Evolutionary conservation across 2,888 invertebrate genomes (phyloP), one percentile per base, ranked within the genome.

Genomic region (Brenthis hecate): DNA sequence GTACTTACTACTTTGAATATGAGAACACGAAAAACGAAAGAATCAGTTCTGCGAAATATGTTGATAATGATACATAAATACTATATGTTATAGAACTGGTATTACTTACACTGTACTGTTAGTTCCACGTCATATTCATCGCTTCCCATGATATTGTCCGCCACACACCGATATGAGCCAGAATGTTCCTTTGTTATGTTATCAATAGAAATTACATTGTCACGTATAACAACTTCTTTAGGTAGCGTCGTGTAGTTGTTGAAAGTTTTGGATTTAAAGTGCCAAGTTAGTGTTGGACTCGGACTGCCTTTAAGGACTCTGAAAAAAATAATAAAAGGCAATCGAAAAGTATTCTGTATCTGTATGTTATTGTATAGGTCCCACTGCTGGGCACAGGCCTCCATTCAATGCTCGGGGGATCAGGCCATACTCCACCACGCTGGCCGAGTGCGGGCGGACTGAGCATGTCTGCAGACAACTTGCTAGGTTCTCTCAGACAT

Each of bases 241-340:
- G 80, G 78, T 1, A 84, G 68, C 11, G 66, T 51, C 1, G 71
- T 61, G 57, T 81, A 87, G 11, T 77, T 66, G 11, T 71, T 65
- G 0, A 77, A 67, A 0, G 68, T 56, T 1, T 63, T 54, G 1
- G 36, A 77, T 57, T 71, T 83, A 68, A 77, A 84, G 56, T 83
- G 74, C 92, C 91, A 91, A 6, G 74, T 75, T 50, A 89, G 62
- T 6, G 72, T 74, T 3, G 91, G 88, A 65, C 78, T 73, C 48
- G 92, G 91, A 36, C 81, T 87, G n/a, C 89, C 88, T 73, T 81
- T 78, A 13, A 81, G 47, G n/a, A 87, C 51, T 71, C 90, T 90
- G 78, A 13, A 77, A 80, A 50, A 1, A 69, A 16, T 16, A 48
- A 11, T 2, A 19, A 19, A 19, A 19, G 6, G 2, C 28, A 6